A percentile compares a stretch with the other conserved stretches of the same genome.
Evolutionary conservation across 2,888 invertebrate species (phyloP).

Genomic region (Amblyjoppa fuscipennis): DNA sequence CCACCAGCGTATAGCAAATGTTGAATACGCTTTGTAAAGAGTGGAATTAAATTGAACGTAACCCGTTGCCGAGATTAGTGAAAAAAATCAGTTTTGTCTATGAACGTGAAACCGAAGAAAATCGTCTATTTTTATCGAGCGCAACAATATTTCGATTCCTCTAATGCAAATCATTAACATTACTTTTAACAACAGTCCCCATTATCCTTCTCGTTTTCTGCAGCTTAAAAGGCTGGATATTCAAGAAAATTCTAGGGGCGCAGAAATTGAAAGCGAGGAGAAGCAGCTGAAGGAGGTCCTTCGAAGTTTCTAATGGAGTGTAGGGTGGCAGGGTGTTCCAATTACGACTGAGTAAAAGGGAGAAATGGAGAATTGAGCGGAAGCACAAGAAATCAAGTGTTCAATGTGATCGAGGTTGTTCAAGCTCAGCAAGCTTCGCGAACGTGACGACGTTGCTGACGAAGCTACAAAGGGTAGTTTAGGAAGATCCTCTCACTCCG

Average conservation of each 20-base stretch:
- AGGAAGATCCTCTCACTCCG: constrained; percentile 36
- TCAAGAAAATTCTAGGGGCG: constrained; percentile 50
- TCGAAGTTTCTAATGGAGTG: constrained; percentile 39
- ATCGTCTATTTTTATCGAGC: neutral
- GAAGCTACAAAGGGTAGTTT: constrained; percentile 51
- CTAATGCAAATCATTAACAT: neutral
- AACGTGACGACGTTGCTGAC: constrained; percentile 62
- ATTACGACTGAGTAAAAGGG: constrained; percentile 51
- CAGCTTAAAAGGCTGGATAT: constrained; percentile 23
- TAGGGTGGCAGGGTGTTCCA: constrained; percentile 50
- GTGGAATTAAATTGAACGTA: constrained; percentile 34
- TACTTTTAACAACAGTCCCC: neutral
- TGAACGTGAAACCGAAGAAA: neutral
- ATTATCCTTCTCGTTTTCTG: constrained; percentile 21
- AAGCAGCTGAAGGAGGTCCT: constrained; percentile 29
- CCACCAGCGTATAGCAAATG: constrained; percentile 1
- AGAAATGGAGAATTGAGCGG: constrained; percentile 27
- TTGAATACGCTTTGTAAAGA: constrained; percentile 30
- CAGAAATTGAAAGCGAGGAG: constrained; percentile 37
- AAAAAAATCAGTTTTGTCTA: constrained; percentile 1
- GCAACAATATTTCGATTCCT: constrained; percentile 38
- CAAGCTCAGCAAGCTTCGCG: constrained; percentile 33
- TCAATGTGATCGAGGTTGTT: constrained; percentile 51
- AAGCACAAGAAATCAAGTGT: constrained; percentile 55
- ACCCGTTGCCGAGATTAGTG: neutral